Base-by-base conservation (phyloP, 2,888 invertebrate species). In the Formica aserva region DNA sequence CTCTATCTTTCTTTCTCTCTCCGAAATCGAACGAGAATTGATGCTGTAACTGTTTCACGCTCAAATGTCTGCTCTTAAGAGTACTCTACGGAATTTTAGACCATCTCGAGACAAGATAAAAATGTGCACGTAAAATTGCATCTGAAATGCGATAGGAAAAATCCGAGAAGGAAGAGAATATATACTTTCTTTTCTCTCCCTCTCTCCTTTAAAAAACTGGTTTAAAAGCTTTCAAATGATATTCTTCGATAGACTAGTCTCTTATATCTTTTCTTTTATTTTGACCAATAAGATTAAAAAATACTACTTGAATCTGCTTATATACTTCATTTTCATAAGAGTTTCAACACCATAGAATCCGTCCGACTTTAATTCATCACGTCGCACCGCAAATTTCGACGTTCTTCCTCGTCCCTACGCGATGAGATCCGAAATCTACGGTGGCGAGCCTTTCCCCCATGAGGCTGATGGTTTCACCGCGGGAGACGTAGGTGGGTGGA, bases 401-500 rank as follows among this genome's bases (percentile, higher is more conserved):
- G 29, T 67, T 29, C 41, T 9, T 69, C 2, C 26, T 60, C 66
- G 52, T 67, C 22, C 66, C 55, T 41, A 9, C 38, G n/a, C 55
- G 65, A 67, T 32, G 45, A 65, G 65, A 86, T 85, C 65, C 82
- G 67, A 80, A 57, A 86, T 77, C 86, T 77, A 82, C 45, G 69
- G 22, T 41, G 71, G 13, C 41, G 18, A 57, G 57, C 65, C 76
- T 55, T 78, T 69, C 32, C 62, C 63, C 71, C 45, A 22, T 15
- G 76, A 83, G 76, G 62, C 84, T 88, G 88, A 90, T 83, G 87
- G 87, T 84, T 85, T 88, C 87, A 84, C 90, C 85, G 76, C 69
- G 75, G 78, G 84, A 72, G 87, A 84, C 83, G 88, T 90, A 90
- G 90, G 89, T 91, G 89, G 90, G 90, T 91, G 89, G 83, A 86